Conservation (phyloP, 2,888 invertebrate genomes). For the Synergus laeviventris region DNA sequence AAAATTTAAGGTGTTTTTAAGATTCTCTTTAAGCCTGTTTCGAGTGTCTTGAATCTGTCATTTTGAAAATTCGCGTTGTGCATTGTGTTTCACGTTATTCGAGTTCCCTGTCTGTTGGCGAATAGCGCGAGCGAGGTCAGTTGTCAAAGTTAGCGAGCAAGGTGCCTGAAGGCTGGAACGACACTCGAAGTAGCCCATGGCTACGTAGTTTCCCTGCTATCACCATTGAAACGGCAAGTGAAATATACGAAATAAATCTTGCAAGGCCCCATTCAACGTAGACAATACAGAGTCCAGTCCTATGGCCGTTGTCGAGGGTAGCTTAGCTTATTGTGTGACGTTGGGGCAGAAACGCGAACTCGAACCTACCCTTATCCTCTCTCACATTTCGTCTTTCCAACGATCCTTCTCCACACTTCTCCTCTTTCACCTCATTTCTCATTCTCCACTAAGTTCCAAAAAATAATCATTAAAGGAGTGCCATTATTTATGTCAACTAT, state of each 20-base stretch:
- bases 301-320: conserved; percentile 70
- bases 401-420: conserved; percentile 51
- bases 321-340: conserved; percentile 71
- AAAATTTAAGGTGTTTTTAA: too few species aligned
- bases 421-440: conserved; percentile 53
- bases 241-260: conserved; percentile 77
- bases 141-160: conserved; percentile 55
- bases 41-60: conserved; percentile 30
- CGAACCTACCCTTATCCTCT: conserved; percentile 63
- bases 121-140: conserved; percentile 42
- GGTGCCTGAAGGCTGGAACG: conserved; percentile 57
- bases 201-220: conserved; percentile 70
- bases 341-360: conserved; percentile 64
- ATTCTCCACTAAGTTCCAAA: conserved; percentile 47
- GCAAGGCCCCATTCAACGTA: conserved; percentile 75
- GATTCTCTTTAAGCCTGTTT: too few species aligned
- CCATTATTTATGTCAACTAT: too few species aligned
- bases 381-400: conserved; percentile 62
- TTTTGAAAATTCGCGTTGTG: not conserved
- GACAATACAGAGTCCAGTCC: conserved; percentile 75
- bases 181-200: conserved; percentile 60
- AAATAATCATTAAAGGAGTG: not conserved
- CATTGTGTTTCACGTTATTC: conserved; percentile 18
- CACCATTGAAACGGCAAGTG: conserved; percentile 76
- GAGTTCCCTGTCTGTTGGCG: conserved; percentile 12